Evolutionary conservation across 2,113 vertebrate genomes (phyloP), one percentile per base, ranked within the genome.

Genomic region (Sialia sialis): DNA sequence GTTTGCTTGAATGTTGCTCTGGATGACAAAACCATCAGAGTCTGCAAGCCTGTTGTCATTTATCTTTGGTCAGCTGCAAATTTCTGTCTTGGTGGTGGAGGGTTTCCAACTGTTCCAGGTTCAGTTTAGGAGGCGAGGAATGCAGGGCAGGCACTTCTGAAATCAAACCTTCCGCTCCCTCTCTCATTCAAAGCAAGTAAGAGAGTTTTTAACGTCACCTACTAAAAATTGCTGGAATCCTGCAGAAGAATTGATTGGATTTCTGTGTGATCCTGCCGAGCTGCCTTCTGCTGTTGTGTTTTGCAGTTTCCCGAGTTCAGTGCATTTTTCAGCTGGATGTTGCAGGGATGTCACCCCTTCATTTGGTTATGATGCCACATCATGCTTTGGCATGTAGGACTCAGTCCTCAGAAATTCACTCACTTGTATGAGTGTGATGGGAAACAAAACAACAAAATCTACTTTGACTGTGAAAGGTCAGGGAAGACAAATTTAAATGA

Each of bases 1-100:
- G 92, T 97, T 97, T 97, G 89, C 90, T 84, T 95, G 94, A 96
- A 97, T 97, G 89, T 89, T 96, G 84, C 95, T 96, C 78, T 91
- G 93, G 93, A 74, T 97, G 95, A 76, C 75, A 95, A 94, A 94
- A 78, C 85, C 10, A 58, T 94, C 25, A 29, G 92, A 93, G 82
- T 83, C 89, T 88, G 78, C 56, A 17, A 62, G 51, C 60, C 56
- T 93, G 58, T 73, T 97, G 92, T 81, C 80, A 90, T 95, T 96
- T 96, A 59, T 88, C 70, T 86, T 55, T 59, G 86, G 92, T 91
- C 89, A 95, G 84, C 48, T 93, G 64, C 81, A 96, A 96, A 95
- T 95, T 93, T 82, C 49, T 43, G 22, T 82, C 67, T 49, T 86
- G 29, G 10, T 5, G 4, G 36, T 49, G 34, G 34, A 84, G 39